Evolutionary conservation across 2,888 invertebrate species (phyloP), one percentile per base, ranked within the genome.

Genomic region (Cynaeus angustus): DNA sequence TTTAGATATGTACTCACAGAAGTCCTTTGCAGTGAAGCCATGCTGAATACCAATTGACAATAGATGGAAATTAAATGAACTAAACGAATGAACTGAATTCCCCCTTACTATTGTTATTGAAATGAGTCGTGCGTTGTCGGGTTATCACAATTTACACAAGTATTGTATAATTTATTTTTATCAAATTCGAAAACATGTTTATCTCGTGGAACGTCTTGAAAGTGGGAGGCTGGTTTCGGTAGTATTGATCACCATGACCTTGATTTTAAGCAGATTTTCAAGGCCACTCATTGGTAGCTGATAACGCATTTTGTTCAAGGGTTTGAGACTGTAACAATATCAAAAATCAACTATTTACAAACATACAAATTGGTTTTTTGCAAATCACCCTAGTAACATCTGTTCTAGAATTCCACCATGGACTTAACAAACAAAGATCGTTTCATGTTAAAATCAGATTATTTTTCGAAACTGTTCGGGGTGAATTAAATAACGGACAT

Each of bases 121-220:
- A 68, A 52, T 37, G 59, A 67, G 52, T 61, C 53, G 56, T 38
- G 43, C 45, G 64, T 2, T 21, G 45, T 53, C 66, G 66, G 58
- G 59, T 70, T 70, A 66, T 70, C 66, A 30, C 26, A 58, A 52
- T 65, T 59, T 66, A 69, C 66, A 70, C 70, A 70, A 70, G 1
- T 21, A 21, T 66, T 50, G 48, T 61, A 46, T 43, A 41, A 48
- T 48, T 50, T 65, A 65, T 64, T 69, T 58, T 69, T 65, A 69
- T 65, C 69, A 52, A 48, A 33, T 14, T 14, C 5, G 41, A 43
- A 65, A 69, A 56, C 58, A 67, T 43, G 52, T 59, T 59, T 67
- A 67, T 67, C 59, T 12, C 12, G 16, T 14, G 13, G 33, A 13
- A 53, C 9, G 41, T 56, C 26, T 41, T 38, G 16, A 21, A 41